phyloP scores from a whole-genome alignment of 2,797 vertebrate species.

The Pogoniulus pusillus region DNA sequence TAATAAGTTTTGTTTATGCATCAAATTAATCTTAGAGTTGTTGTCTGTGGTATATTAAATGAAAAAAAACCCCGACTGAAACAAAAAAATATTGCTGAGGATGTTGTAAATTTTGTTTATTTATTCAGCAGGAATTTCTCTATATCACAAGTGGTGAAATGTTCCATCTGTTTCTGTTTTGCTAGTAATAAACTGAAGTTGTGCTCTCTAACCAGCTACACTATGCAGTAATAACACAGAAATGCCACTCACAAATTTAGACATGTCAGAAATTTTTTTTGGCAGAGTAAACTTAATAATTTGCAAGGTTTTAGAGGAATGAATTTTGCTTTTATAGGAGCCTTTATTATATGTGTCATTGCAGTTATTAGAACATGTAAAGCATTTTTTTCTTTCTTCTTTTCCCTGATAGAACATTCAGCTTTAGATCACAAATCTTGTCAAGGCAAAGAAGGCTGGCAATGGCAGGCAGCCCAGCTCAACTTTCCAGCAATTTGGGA shows the following conservation, averaged over 20 bases:
- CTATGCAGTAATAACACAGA: not conserved
- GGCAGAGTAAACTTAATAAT: not conserved
- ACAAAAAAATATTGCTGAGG: not conserved
- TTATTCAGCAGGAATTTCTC: not conserved
- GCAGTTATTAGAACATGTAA: conserved; percentile 42
- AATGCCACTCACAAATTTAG: not conserved
- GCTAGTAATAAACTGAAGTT: not conserved
- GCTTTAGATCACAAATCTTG: conserved; percentile 39
- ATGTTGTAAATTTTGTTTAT: not conserved
- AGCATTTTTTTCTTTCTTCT: not conserved
- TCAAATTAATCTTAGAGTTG: not conserved
- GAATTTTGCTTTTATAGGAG: not conserved
- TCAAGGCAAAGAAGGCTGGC: conserved; percentile 33
- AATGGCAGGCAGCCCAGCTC: not conserved
- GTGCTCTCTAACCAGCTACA: not conserved
- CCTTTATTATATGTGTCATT: conserved; percentile 19
- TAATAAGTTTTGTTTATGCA: not conserved
- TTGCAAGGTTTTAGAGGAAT: conserved; percentile 8
- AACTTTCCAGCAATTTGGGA: not conserved
- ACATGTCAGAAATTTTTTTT: conserved; percentile 10
- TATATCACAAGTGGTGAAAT: not conserved
- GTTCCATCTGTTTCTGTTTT: conserved; percentile 28
- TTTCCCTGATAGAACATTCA: conserved; percentile 6
- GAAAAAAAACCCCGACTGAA: not conserved
- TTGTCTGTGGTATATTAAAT: not conserved